Base-by-base conservation (phyloP, 2,113 vertebrate species). In the Oreochromis niloticus region DNA sequence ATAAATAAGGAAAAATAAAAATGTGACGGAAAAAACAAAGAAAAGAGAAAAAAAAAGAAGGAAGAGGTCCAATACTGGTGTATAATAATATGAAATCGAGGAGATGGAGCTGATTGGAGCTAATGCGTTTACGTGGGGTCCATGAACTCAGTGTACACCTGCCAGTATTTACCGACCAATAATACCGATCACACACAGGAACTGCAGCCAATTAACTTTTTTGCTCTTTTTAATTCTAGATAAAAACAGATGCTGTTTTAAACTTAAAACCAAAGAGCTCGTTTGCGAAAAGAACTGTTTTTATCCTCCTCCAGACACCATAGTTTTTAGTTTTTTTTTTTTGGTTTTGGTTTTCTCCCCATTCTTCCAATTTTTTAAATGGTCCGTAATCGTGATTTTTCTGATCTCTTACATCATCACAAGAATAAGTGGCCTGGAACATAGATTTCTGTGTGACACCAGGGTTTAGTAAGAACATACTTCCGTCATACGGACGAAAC, bases 31-130 rank as follows among this genome's bases (percentile, higher is more conserved):
- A 27, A 75, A 75, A 48, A 30, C 41, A 19, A 75, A 30, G 14
- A 48, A 48, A 48, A 41, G 8, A 2, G 0, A 14, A 1, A 27
- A 24, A 27, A 36, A 1, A 22, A 2, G 0, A 9, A 17, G 9
- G 41, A 17, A 73, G 6, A 16, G 36, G 12, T 22, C 13, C 39
- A 16, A 46, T 17, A 27, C 2, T 30, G 71, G 1, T 50, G 43
- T 48, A 11, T 17, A 19, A 75, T 75, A 11, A 75, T 50, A 50
- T 8, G 16, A 78, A 0, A 2, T 7, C 16, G 14, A 4, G 43
- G 16, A 19, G 24, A 17, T 1, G 43, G 71, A 78, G 73, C 73
- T 73, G 68, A 73, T 4, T 73, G 68, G 22, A 46, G 41, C 68
- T 13, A 27, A 1, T 30, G 41, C 41, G 43, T 75, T 48, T 30